These are phyloP conservation scores for Tadarida brasiliensis DNA, from an alignment of 2,797 vertebrate species.

Conservation along the genomic window DNA sequence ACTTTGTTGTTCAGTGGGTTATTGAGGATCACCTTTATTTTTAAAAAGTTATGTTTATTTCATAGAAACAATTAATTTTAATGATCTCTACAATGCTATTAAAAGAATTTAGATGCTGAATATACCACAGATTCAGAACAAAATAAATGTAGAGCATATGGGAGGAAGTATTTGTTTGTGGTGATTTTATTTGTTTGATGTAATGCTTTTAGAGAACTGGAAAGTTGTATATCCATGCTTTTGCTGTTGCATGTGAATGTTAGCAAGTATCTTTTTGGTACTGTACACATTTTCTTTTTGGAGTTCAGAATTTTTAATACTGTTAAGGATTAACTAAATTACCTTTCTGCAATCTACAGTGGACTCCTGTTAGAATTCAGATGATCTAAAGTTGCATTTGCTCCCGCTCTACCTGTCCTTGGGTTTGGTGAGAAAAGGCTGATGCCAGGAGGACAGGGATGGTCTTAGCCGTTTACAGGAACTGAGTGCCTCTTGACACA, in stretches of 20 bases:
- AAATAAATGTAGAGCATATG: background rate
- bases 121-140: background rate
- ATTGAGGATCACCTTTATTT: background rate
- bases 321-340: background rate
- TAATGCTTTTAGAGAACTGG: background rate
- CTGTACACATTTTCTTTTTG: background rate
- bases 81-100: background rate
- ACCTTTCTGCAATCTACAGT: background rate
- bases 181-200: slow-evolving; percentile 27
- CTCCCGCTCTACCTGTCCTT: background rate
- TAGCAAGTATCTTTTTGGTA: background rate
- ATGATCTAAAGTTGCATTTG: background rate
- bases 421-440: background rate
- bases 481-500: background rate
- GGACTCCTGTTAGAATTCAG: background rate
- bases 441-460: background rate
- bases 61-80: background rate
- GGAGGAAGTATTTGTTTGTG: background rate
- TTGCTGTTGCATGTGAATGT: background rate
- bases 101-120: background rate
- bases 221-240: background rate
- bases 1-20: background rate
- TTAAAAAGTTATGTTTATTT: background rate
- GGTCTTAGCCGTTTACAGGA: background rate
- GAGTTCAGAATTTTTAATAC: background rate